Evolutionary conservation across 1,140 invertebrate species (phyloP), one percentile per base, ranked within the genome.

Genomic region (Zelostemma sp.): DNA sequence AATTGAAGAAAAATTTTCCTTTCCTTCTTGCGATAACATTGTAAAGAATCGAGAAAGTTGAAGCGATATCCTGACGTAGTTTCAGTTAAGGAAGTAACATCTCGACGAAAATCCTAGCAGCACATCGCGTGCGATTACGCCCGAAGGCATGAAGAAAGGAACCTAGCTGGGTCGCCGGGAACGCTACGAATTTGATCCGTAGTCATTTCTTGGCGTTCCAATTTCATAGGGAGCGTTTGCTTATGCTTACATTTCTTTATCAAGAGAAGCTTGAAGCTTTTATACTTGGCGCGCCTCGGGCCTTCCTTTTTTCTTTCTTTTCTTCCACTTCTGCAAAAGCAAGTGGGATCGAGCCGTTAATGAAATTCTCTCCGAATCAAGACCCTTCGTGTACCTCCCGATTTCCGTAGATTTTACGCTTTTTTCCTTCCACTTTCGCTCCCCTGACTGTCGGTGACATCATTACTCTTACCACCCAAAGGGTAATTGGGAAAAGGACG

Each of bases 281-380:
- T 35, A 35, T 35, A 9, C 6, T 35, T 35, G 33, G 33, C 33
- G 17, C 59, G 21, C 28, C 17, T 11, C n/a, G 21, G 5, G 45
- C 38, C 17, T 35, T 35, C 46, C 38, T 50, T 33, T 5, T 14
- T 21, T 41, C 31, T 16, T 43, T 1, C 21, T 28, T 45, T 19
- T 43, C 11, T 31, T 49, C 45, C 16, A 14, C 19, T n/a, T 38
- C 49, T 51, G 41, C 17, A 6, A 17, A 16, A 18, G 16, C 17
- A 17, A 64, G 54, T 68, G 60, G 55, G 60, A 63, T 73, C 64
- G 69, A 54, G 53, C 64, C 73, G 61, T 72, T 75, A 77, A 75
- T 75, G 75, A 75, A 75, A 77, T 77, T 72, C 59, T 49, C 68
- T 70, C 51, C 31, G 50, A 58, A 51, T 50, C 62, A 40, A 58